A percentile compares a stretch with the other conserved stretches of the same genome.
phyloP scores from a whole-genome alignment of 2,113 vertebrate species.

The Microcebus jonahi region DNA sequence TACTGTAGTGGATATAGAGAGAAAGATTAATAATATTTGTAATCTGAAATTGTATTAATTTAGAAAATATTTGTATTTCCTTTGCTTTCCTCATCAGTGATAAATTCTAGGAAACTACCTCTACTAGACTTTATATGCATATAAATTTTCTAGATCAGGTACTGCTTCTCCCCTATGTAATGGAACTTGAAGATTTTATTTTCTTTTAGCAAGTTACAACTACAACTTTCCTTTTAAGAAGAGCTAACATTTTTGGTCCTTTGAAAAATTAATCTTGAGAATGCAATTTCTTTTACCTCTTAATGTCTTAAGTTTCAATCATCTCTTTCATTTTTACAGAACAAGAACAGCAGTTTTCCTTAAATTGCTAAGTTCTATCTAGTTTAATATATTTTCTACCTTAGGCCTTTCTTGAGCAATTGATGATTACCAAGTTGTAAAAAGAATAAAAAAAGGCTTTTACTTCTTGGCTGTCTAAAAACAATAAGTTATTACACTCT shows the following conservation, averaged over 20 bases:
- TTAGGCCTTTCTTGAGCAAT: constrained; percentile 58
- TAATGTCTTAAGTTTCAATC: constrained; percentile 72
- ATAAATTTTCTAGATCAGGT: background rate
- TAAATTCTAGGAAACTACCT: background rate
- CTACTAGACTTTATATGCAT: background rate
- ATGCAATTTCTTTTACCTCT: constrained; percentile 76
- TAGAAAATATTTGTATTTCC: background rate
- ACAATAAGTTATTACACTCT: constrained; percentile 8
- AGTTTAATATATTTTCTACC: constrained; percentile 69
- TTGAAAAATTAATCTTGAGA: constrained; percentile 69
- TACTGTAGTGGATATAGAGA: no score
- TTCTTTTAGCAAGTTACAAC: constrained; percentile 40
- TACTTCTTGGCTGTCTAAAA: constrained; percentile 15
- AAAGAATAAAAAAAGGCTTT: constrained; percentile 55
- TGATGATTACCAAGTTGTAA: constrained; percentile 59
- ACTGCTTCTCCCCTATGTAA: background rate
- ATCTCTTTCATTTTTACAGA: constrained; percentile 63
- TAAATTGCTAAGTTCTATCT: constrained; percentile 71
- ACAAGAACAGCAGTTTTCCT: constrained; percentile 63
- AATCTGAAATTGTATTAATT: background rate
- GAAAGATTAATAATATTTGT: background rate
- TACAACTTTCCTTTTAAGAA: constrained; percentile 24
- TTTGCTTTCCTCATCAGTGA: background rate
- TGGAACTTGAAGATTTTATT: constrained; percentile 41
- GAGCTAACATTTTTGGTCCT: background rate